These are phyloP conservation scores for Petromus typicus DNA, from an alignment of 2,113 vertebrate genomes.

Conservation along the genomic window DNA sequence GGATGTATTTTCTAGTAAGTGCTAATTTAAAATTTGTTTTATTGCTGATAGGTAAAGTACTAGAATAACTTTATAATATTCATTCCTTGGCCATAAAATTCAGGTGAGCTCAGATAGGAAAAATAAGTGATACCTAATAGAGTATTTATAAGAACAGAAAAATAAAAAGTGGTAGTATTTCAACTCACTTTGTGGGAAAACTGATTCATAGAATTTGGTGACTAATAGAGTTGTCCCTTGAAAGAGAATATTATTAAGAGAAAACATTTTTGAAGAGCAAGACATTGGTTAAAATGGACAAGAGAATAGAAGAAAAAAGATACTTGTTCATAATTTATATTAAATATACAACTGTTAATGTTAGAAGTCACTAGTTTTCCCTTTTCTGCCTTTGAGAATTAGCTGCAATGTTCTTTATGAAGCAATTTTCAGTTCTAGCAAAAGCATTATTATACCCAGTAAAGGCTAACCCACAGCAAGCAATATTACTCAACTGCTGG, in stretches of 20 bases:
- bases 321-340: background rate
- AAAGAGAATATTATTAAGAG: background rate
- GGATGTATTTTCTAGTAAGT: slow-evolving; percentile 97
- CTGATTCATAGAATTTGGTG: background rate
- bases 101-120: background rate
- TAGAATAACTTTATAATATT: background rate
- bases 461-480: background rate
- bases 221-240: background rate
- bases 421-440: background rate
- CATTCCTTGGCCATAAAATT: background rate
- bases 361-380: background rate
- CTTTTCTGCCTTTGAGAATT: background rate
- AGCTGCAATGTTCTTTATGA: background rate
- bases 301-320: background rate
- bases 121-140: background rate
- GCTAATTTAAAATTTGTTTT: background rate
- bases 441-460: background rate
- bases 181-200: background rate
- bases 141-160: background rate
- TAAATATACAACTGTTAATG: background rate
- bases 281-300: background rate
- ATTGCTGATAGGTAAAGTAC: background rate
- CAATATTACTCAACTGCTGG: background rate
- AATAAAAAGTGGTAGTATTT: background rate
- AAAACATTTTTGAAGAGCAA: background rate